phyloP scores from a whole-genome alignment of 1,140 invertebrate genomes.

The Heliconius nattereri region DNA sequence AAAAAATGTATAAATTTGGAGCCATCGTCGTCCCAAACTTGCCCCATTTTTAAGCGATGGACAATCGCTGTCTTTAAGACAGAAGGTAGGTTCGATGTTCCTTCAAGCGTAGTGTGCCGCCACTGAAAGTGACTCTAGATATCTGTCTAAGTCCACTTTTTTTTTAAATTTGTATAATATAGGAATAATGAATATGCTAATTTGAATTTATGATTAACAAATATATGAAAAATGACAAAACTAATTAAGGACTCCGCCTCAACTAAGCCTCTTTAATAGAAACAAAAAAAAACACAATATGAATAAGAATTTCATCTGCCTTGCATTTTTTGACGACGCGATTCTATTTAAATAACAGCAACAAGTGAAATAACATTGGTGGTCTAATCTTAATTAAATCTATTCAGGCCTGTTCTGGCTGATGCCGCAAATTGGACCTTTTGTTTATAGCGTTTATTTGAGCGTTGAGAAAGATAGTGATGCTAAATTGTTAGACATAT shows the following conservation, averaged over 20 bases:
- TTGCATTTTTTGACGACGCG: background rate
- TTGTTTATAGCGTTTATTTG: conserved; percentile 32
- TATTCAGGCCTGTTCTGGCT: conserved; percentile 35
- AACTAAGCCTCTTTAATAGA: background rate
- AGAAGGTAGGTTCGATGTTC: too few relatives aligned
- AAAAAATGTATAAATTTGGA: background rate
- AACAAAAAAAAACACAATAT: background rate
- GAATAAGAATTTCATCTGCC: background rate
- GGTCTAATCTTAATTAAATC: conserved; percentile 49
- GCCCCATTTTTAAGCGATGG: too few relatives aligned
- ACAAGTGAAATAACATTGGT: conserved; percentile 24
- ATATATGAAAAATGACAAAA: background rate
- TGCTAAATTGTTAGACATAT: background rate
- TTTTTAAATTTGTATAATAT: too few relatives aligned
- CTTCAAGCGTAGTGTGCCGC: too few relatives aligned
- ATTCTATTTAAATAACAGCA: conserved; percentile 17
- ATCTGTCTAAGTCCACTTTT: too few relatives aligned
- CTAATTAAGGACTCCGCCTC: background rate
- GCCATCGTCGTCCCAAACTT: too few relatives aligned
- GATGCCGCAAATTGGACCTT: conserved; percentile 33
- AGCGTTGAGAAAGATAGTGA: background rate
- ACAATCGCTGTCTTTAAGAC: too few relatives aligned
- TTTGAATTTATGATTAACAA: background rate
- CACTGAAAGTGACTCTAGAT: too few relatives aligned
- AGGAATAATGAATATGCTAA: too few relatives aligned